These are phyloP conservation scores for Ciconia nigra DNA, from an alignment of 2,797 vertebrate species.

Conservation along the genomic window DNA sequence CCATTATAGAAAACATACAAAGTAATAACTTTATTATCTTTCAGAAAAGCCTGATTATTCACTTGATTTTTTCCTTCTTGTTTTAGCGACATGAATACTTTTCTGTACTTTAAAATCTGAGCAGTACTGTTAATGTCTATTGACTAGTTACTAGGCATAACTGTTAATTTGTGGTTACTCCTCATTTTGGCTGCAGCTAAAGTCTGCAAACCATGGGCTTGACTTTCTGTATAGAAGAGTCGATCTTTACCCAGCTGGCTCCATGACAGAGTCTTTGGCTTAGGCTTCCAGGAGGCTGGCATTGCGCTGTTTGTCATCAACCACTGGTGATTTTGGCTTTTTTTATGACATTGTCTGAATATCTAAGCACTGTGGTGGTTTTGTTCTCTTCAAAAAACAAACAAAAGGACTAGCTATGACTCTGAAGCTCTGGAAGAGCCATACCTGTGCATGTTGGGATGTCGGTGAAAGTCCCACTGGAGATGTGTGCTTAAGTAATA, in stretches of 20 bases:
- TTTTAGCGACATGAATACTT: not conserved
- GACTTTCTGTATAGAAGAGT: not conserved
- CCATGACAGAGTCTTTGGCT: not conserved
- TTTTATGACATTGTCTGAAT: not conserved
- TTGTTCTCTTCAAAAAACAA: not conserved
- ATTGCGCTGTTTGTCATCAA: not conserved
- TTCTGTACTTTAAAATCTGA: not conserved
- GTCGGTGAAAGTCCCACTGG: not conserved
- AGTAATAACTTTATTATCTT: not conserved
- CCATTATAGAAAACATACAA: not conserved
- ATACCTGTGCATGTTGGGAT: not conserved
- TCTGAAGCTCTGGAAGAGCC: not conserved
- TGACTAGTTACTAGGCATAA: not conserved
- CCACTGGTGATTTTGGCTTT: not conserved
- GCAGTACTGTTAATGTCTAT: not conserved
- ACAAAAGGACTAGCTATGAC: not conserved
- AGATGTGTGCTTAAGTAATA: not conserved
- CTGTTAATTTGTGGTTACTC: not conserved
- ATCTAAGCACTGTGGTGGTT: not conserved
- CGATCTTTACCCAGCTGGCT: not conserved
- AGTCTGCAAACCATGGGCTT: not conserved
- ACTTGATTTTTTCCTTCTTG: not conserved
- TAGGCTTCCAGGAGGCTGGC: not conserved
- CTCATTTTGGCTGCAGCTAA: not conserved
- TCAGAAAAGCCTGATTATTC: not conserved